Percentiles rank a stretch among this genome's conserved stretches.
phyloP scores from a whole-genome alignment of 2,797 vertebrate genomes.

The Poeciliopsis paucimaculata region DNA sequence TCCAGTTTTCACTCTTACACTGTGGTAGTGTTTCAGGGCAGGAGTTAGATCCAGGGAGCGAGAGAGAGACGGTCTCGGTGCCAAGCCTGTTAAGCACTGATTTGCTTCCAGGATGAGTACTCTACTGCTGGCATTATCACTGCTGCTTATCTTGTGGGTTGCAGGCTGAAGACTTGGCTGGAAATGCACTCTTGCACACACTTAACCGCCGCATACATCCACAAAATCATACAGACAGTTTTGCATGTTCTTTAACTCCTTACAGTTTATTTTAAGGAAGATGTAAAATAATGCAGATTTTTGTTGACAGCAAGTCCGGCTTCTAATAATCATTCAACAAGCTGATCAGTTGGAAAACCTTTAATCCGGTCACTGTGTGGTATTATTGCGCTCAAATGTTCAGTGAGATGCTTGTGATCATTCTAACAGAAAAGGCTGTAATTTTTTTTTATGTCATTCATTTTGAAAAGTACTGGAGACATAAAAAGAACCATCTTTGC shows the following conservation, averaged over 20 bases:
- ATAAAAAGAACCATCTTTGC: neutral
- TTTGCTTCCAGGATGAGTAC: slow-evolving; percentile 54
- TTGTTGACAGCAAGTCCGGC: slow-evolving; percentile 16
- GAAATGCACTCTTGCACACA: slow-evolving; percentile 24
- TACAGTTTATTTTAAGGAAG: slow-evolving; percentile 1
- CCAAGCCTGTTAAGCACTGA: slow-evolving; percentile 61
- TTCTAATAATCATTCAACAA: slow-evolving; percentile 30
- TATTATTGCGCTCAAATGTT: slow-evolving; percentile 15
- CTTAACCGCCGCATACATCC: slow-evolving; percentile 29
- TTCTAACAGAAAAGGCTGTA: neutral
- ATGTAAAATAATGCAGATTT: slow-evolving; percentile 37
- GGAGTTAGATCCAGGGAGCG: slow-evolving; percentile 15
- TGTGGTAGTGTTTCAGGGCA: slow-evolving; percentile 20
- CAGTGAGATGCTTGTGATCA: slow-evolving; percentile 25
- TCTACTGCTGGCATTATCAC: slow-evolving; percentile 62
- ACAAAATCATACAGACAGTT: slow-evolving; percentile 11
- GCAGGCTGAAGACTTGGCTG: slow-evolving; percentile 63
- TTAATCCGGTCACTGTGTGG: slow-evolving; percentile 20
- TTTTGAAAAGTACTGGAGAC: neutral
- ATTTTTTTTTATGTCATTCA: neutral
- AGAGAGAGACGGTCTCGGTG: slow-evolving; percentile 34
- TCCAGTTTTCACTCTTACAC: slow-evolving; percentile 45
- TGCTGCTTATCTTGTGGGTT: slow-evolving; percentile 67
- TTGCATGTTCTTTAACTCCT: neutral
- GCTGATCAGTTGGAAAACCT: slow-evolving; percentile 41